A percentile compares a stretch with the other conserved stretches of the same genome.
Conservation (phyloP, 2,113 vertebrate species). For the Lepus americanus region DNA sequence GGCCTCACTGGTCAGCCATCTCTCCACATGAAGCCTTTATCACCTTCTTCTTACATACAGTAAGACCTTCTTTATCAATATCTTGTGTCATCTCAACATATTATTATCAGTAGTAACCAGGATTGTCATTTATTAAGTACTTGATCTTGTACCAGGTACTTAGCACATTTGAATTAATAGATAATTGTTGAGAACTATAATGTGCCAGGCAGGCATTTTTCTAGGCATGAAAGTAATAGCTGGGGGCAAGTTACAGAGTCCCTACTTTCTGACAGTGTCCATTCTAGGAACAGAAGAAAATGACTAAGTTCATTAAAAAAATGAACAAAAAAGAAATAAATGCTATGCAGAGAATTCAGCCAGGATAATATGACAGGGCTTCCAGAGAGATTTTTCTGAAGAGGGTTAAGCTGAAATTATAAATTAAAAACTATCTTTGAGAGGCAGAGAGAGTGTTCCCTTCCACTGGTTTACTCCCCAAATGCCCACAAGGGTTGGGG, state of each 20-base stretch:
- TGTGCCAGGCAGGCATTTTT: neutral
- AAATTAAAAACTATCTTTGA: too few relatives aligned
- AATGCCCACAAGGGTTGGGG: too few relatives aligned
- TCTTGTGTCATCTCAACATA: neutral
- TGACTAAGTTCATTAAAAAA: neutral
- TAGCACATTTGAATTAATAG: neutral
- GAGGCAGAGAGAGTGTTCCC: too few relatives aligned
- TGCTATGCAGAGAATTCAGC: neutral
- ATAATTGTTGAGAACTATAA: neutral
- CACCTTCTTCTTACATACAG: neutral
- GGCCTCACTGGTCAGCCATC: neutral
- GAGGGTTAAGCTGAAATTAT: neutral
- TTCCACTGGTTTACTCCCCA: too few relatives aligned
- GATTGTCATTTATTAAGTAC: neutral
- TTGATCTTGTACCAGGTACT: neutral
- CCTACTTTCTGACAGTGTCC: neutral
- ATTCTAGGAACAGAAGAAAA: neutral
- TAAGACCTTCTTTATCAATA: slow-evolving; percentile 3
- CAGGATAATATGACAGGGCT: neutral
- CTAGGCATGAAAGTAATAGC: neutral
- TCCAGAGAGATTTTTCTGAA: neutral
- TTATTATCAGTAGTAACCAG: slow-evolving; percentile 27
- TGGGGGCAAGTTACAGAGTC: neutral
- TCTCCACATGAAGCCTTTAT: neutral
- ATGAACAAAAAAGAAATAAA: neutral